Evolutionary conservation across 2,113 vertebrate species (phyloP).

Genomic region (Salvelinus alpinus): DNA sequence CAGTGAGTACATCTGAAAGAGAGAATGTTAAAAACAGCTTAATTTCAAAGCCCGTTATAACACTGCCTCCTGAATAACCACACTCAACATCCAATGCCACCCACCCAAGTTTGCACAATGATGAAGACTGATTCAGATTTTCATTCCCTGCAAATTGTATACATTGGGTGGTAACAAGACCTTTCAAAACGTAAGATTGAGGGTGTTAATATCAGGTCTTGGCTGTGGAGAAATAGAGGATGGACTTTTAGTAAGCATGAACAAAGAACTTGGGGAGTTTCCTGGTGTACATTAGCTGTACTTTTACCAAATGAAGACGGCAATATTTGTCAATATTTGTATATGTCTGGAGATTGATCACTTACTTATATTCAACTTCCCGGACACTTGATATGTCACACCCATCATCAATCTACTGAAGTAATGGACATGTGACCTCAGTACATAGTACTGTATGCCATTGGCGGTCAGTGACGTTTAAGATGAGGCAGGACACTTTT

Average conservation of each 20-base stretch:
- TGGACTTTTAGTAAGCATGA: no score
- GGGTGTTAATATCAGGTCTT: no score
- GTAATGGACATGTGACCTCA: background rate
- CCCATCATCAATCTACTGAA: background rate
- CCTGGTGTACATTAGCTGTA: background rate
- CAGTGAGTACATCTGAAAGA: constrained; percentile 2
- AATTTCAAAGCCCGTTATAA: background rate
- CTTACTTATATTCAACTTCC: background rate
- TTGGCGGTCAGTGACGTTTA: no score
- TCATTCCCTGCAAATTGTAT: background rate
- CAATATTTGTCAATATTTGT: background rate
- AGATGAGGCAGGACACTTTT: no score
- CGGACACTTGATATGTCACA: background rate
- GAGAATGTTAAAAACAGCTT: background rate
- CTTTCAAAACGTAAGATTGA: no score
- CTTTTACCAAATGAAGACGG: background rate
- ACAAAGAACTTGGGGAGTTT: no score
- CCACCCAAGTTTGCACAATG: constrained; percentile 1
- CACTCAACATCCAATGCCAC: background rate
- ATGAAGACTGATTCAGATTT: background rate
- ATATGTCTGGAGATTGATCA: background rate
- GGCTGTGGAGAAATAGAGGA: no score
- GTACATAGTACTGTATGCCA: background rate
- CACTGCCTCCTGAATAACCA: background rate
- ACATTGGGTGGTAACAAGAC: background rate